phyloP scores from a whole-genome alignment of 2,888 invertebrate species.

The Crepidodera aurea region DNA sequence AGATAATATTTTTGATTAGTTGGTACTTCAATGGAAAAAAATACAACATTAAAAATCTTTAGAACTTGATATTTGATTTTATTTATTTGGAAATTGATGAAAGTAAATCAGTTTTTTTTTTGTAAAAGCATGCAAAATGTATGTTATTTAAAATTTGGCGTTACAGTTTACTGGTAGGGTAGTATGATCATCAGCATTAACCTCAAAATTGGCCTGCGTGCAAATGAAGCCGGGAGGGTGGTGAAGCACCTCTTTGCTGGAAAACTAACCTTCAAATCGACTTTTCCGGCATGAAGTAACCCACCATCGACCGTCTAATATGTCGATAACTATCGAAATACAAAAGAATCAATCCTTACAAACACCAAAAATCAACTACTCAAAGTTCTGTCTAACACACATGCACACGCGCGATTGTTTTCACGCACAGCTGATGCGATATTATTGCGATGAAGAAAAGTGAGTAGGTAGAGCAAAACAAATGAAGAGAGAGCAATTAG shows the following conservation, averaged over 20 bases:
- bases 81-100: too few relatives aligned
- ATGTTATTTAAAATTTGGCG: too few relatives aligned
- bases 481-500: constrained; percentile 12
- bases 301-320: constrained; percentile 1
- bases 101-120: too few relatives aligned
- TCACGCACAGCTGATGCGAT: constrained; percentile 33
- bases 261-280: constrained; percentile 25
- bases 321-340: constrained; percentile 8
- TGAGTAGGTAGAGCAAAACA: constrained; percentile 9
- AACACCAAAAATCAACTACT: constrained; percentile 31
- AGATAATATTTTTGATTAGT: too few relatives aligned
- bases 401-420: constrained; percentile 31
- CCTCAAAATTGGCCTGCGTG: background rate
- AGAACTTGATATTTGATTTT: too few relatives aligned
- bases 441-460: constrained; percentile 6
- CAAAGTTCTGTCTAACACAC: constrained; percentile 27
- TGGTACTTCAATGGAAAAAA: too few relatives aligned
- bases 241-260: background rate
- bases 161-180: too few relatives aligned
- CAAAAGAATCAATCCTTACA: constrained; percentile 17
- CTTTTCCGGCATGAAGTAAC: constrained; percentile 13
- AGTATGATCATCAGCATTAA: too few relatives aligned
- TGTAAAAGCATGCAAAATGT: too few relatives aligned
- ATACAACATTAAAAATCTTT: too few relatives aligned
- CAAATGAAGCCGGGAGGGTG: background rate